These are phyloP conservation scores for Leucosticte australis DNA, from an alignment of 2,113 vertebrate genomes.

Conservation along the genomic window DNA sequence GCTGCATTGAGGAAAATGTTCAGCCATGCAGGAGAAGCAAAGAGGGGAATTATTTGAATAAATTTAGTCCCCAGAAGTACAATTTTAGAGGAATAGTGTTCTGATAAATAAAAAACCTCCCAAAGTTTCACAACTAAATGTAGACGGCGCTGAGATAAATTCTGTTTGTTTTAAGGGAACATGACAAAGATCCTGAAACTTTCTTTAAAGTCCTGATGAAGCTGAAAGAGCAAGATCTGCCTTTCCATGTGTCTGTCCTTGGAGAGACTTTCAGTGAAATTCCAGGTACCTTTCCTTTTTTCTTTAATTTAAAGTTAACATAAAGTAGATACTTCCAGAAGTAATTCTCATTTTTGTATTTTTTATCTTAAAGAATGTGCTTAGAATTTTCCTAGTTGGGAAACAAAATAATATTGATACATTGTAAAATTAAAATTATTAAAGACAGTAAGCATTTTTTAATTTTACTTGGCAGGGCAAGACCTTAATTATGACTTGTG, in stretches of 20 bases:
- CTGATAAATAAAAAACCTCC: not conserved
- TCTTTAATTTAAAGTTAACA: not conserved
- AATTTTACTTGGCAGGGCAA: slow-evolving; percentile 36
- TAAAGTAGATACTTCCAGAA: not conserved
- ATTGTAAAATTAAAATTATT: slow-evolving; percentile 6
- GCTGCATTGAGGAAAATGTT: not conserved
- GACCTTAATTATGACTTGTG: slow-evolving; percentile 48
- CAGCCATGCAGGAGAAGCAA: not conserved
- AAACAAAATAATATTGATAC: not conserved
- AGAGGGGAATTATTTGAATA: not conserved
- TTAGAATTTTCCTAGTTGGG: not conserved
- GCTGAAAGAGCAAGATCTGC: slow-evolving; percentile 79
- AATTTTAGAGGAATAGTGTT: not conserved
- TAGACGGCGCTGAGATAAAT: slow-evolving; percentile 51
- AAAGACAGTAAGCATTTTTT: slow-evolving; percentile 33
- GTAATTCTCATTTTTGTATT: not conserved
- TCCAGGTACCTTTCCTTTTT: slow-evolving; percentile 82
- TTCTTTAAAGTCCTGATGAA: slow-evolving; percentile 90
- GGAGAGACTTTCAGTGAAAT: slow-evolving; percentile 88
- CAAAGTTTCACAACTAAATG: not conserved
- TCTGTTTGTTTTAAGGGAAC: slow-evolving; percentile 94
- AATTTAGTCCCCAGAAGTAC: not conserved
- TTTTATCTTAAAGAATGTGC: slow-evolving; percentile 2
- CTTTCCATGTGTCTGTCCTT: slow-evolving; percentile 87
- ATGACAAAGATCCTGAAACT: slow-evolving; percentile 94